Conservation (phyloP, 2,797 vertebrate genomes). For the Hemibagrus guttatus region DNA sequence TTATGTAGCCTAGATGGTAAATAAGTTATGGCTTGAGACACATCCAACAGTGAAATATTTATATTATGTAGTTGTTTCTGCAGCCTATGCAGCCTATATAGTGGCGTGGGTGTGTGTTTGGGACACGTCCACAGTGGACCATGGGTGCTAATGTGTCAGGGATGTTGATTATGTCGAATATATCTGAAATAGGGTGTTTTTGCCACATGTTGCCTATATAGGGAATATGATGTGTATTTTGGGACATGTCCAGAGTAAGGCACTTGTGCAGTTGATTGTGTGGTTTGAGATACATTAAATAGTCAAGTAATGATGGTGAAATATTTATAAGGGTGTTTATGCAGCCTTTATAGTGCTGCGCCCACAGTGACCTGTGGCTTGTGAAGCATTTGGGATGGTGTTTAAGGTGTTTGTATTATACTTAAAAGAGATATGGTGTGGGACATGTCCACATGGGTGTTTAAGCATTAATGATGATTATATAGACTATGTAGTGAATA, state of each 20-base stretch:
- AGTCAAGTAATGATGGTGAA: not conserved
- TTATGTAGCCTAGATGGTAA: not conserved
- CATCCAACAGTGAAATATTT: too few species aligned
- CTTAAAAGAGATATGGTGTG: not conserved
- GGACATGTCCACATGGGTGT: not conserved
- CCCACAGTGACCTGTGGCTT: not conserved
- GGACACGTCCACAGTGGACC: too few species aligned
- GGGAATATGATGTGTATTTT: not conserved
- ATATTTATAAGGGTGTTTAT: not conserved
- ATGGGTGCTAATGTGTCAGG: not conserved
- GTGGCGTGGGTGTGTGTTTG: not conserved
- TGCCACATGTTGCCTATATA: not conserved
- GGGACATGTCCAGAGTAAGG: not conserved
- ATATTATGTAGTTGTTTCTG: not conserved
- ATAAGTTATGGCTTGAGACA: not conserved
- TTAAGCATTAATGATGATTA: constrained; percentile 1
- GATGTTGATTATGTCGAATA: not conserved
- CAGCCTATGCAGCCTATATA: not conserved
- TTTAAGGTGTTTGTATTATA: not conserved
- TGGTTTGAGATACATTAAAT: not conserved
- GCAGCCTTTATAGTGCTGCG: not conserved
- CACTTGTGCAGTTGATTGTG: not conserved
- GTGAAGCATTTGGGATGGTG: not conserved
- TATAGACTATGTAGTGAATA: not conserved
- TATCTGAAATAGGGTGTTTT: not conserved